Percentiles rank a stretch among this genome's conserved stretches.
These are phyloP conservation scores for Gila orcuttii DNA, from an alignment of 2,113 vertebrate species.

Conservation along the genomic window DNA sequence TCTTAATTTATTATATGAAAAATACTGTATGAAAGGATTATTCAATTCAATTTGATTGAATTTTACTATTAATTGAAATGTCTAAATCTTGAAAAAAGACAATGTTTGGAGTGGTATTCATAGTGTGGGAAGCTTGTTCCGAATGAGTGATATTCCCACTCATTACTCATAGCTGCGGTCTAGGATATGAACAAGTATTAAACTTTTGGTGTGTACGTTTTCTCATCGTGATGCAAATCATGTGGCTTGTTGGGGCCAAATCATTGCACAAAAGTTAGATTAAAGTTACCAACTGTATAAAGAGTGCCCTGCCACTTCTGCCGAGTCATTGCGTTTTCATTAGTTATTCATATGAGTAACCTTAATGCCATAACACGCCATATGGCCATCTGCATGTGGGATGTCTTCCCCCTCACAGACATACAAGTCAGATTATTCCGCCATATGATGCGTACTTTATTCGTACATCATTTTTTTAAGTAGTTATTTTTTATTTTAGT, in stretches of 20 bases:
- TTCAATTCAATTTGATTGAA: no score
- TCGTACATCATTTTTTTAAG: no score
- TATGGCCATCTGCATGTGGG: conserved; percentile 15
- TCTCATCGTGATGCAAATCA: neutral
- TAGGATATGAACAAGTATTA: neutral
- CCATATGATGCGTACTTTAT: neutral
- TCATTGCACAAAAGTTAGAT: neutral
- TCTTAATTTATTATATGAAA: no score
- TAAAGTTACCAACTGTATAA: neutral
- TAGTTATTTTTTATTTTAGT: neutral
- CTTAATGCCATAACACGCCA: neutral
- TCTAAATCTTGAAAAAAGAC: no score
- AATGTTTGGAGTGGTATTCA: neutral
- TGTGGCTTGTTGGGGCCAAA: neutral
- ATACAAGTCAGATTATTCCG: neutral
- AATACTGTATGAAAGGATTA: no score
- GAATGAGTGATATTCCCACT: neutral
- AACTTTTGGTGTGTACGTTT: neutral
- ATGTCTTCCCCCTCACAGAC: conserved; percentile 3
- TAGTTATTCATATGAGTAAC: conserved; percentile 4
- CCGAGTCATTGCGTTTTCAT: neutral
- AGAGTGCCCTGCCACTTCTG: neutral
- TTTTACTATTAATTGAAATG: no score
- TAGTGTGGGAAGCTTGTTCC: neutral
- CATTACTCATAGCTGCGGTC: neutral